Base-by-base conservation (phyloP, 2,888 invertebrate genomes). In the Azorinus chamasolen region DNA sequence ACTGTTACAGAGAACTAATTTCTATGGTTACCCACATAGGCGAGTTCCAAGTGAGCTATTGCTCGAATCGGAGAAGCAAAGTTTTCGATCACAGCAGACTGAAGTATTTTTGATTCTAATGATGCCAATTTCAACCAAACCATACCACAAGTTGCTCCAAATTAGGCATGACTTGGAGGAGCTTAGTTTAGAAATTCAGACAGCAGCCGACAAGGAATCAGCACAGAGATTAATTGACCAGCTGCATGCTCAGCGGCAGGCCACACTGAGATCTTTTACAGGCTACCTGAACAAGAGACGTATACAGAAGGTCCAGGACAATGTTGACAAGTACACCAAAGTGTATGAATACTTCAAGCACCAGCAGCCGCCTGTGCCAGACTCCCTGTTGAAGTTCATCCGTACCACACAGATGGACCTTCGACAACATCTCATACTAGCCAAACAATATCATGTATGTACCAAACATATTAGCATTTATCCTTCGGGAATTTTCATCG, bases 261-360 rank as follows among this genome's bases (percentile, higher is more conserved):
- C 51, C 10, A 37, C 77, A 27, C n/a, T 81, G 12, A 58, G 74
- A 43, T 58, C 77, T 6, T 81, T 81, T 48, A 81, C 81, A 25
- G 81, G 81, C 5, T 81, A 68, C 55, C 57, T 81, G 18, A 81
- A 81, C 48, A 81, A 78, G 37, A 81, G 77, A 45, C 58, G 81
- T 5, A 48, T 77, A 22, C 48, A 61, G n/a, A 81, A 78, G 51
- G 24, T 81, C 10, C 77, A 81, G 50, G 81, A 81, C 18, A 53
- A 39, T 5, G 58, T 64, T 1, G 69, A 81, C 45, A 74, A 71
- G 39, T 81, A 78, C 43, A 77, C 66, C 16, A 16, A 64, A 53
- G 81, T 74, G 55, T 72, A 78, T 69, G 77, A 81, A 5, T 64
- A 68, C 41, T 78, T 71, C 27, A 77, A 74, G 39, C n/a, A 20